These are phyloP conservation scores for Cremastinae sp. DNA, from an alignment of 2,888 invertebrate species.

Conservation along the genomic window DNA sequence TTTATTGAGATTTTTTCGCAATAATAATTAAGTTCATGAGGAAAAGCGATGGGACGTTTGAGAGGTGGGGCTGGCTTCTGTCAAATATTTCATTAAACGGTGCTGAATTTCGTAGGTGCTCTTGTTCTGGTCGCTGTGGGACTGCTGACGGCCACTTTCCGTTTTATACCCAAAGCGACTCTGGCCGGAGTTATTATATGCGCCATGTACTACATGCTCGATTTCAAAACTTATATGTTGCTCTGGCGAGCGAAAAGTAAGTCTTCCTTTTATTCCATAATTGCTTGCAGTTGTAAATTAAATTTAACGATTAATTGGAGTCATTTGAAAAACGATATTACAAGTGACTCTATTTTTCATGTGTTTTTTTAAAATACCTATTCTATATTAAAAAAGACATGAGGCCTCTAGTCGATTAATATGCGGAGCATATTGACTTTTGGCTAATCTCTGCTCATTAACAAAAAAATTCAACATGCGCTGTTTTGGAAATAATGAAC, in stretches of 20 bases:
- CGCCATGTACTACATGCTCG: conserved; percentile 83
- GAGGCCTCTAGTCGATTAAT: too few species aligned
- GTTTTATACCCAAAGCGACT: conserved; percentile 82
- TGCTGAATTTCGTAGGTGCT: conserved; percentile 75
- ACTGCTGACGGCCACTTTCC: conserved; percentile 82
- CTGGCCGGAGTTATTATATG: conserved; percentile 84
- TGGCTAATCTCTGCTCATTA: too few species aligned
- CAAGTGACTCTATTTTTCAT: conserved; percentile 3
- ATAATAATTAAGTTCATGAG: neutral
- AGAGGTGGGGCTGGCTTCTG: neutral
- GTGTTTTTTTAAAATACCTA: too few species aligned
- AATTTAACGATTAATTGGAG: too few species aligned
- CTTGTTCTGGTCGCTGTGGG: conserved; percentile 82
- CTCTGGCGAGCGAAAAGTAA: conserved; percentile 82
- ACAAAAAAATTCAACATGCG: too few species aligned
- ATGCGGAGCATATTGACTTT: too few species aligned
- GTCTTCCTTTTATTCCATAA: conserved; percentile 50
- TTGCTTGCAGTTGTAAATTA: neutral
- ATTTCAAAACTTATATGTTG: conserved; percentile 79
- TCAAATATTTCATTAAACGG: conserved; percentile 38
- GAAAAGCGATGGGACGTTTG: conserved; percentile 16
- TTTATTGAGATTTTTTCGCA: conserved; percentile 10
- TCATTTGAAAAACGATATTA: too few species aligned
- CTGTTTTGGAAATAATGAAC: too few species aligned
- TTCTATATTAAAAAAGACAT: too few species aligned